phyloP scores from a whole-genome alignment of 1,140 invertebrate species.

The Eurosta solidaginis region DNA sequence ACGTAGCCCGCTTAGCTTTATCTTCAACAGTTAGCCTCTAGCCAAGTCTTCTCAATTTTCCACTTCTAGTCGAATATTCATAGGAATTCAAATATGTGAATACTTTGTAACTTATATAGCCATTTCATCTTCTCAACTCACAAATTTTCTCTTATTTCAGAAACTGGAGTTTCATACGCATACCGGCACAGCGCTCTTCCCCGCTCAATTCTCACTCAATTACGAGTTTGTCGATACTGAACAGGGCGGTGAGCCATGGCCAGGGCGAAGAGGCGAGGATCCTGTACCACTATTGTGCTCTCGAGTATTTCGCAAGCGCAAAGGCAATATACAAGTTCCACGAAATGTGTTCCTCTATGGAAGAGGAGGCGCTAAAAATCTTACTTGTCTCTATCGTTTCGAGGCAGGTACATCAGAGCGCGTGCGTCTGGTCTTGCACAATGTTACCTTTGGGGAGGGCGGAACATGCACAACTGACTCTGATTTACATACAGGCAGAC shows the following conservation, averaged over 20 bases:
- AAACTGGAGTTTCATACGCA: conserved; percentile 62
- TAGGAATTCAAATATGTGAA: too few relatives aligned
- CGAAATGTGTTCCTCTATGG: conserved; percentile 79
- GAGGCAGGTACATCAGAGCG: conserved; percentile 70
- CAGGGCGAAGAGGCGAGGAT: conserved; percentile 66
- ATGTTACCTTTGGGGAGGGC: conserved; percentile 71
- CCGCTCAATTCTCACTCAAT: conserved; percentile 68
- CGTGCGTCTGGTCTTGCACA: conserved; percentile 69
- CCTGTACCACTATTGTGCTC: conserved; percentile 65
- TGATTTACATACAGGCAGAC: conserved; percentile 72
- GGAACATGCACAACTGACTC: conserved; percentile 70
- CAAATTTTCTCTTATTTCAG: conserved; percentile 39
- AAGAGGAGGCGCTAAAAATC: conserved; percentile 71
- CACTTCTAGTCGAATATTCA: too few relatives aligned
- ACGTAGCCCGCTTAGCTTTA: too few relatives aligned
- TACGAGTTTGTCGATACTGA: conserved; percentile 86
- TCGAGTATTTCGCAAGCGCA: conserved; percentile 57
- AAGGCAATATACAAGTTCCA: conserved; percentile 58
- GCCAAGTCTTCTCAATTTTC: too few relatives aligned
- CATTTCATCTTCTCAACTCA: too few relatives aligned
- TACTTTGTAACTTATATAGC: too few relatives aligned
- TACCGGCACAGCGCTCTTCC: conserved; percentile 71
- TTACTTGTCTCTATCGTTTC: conserved; percentile 77
- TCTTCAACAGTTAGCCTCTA: too few relatives aligned
- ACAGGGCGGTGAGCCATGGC: conserved; percentile 71